Evolutionary conservation across 2,888 invertebrate species (phyloP), one percentile per base, ranked within the genome.

Genomic region (Synergus gifuensis): DNA sequence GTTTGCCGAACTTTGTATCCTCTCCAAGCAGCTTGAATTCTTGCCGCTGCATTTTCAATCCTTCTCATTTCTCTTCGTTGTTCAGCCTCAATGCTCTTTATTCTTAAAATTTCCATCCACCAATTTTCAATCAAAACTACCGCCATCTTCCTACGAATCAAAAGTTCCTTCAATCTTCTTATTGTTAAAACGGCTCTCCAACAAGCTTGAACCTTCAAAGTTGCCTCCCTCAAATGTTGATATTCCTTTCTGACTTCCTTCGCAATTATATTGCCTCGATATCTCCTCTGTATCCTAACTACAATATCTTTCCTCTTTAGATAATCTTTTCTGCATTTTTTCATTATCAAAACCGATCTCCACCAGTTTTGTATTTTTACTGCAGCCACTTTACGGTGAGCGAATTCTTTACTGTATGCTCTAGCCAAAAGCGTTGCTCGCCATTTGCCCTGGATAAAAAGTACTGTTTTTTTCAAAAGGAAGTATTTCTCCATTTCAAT

Each of bases 1-100:
- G 67, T 69, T 81, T 86, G 86, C 40, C 93, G 89, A 36, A 89
- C 83, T 62, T 78, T 86, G 82, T 91, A 90, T 11, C 93, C 93
- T 85, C 91, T 91, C 93, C 93, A 94, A n/a, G 67, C n/a, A 28
- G 93, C 94, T 93, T 96, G 96, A 86, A 96, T 96, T 87, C 93
- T 93, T 2, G 93, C 93, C 14, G 95, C 95, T 5, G 96, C 95
- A 83, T 86, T 83, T 92, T 90, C 46, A 88, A 91, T 77, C 89
- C 91, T 78, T 2, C 73, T 76, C 11, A 44, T 54, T 58, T 83
- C 63, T 42, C 77, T 78, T 1, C 8, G 58, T 54, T 14, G 62
- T 14, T 42, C 42, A 54, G 16, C 42, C 8, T 54, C 7, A 62
- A 49, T 69, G 49, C 44, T 54, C 5, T 42, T 73, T 18, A 76